Conservation (phyloP, 2,888 invertebrate species). For the Onchidella celtica region DNA sequence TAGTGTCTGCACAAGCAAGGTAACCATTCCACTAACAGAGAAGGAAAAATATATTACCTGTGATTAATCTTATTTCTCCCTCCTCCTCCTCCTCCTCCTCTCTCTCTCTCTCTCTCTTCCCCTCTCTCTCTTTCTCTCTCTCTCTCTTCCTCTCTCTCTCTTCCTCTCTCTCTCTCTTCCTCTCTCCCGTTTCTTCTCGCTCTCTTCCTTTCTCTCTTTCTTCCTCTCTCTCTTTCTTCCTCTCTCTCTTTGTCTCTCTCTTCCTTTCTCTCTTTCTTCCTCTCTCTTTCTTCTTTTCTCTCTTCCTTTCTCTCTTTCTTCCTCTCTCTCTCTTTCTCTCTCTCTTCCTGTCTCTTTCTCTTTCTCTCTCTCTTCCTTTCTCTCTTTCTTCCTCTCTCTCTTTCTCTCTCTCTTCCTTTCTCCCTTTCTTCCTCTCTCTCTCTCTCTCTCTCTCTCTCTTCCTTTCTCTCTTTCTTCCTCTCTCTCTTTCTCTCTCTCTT, state of each 20-base stretch:
- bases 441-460: background rate
- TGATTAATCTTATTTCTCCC: background rate
- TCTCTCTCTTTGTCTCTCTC: too few relatives aligned
- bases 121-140: slow-evolving; percentile 5
- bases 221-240: background rate
- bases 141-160: slow-evolving; percentile 18
- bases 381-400: slow-evolving; percentile 16
- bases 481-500: background rate
- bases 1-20: too few relatives aligned
- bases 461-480: background rate
- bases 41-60: background rate
- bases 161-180: background rate
- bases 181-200: too few relatives aligned
- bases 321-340: slow-evolving; percentile 21
- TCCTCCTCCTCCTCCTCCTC: too few relatives aligned
- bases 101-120: background rate
- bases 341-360: too few relatives aligned
- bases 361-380: slow-evolving; percentile 7
- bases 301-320: slow-evolving; percentile 3
- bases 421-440: background rate
- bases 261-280: slow-evolving; percentile 21
- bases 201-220: too few relatives aligned
- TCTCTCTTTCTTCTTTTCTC: slow-evolving; percentile 1
- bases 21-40: too few relatives aligned
- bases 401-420: background rate